These are phyloP conservation scores for Portevinia maculata DNA, from an alignment of 2,888 invertebrate genomes.

Conservation along the genomic window DNA sequence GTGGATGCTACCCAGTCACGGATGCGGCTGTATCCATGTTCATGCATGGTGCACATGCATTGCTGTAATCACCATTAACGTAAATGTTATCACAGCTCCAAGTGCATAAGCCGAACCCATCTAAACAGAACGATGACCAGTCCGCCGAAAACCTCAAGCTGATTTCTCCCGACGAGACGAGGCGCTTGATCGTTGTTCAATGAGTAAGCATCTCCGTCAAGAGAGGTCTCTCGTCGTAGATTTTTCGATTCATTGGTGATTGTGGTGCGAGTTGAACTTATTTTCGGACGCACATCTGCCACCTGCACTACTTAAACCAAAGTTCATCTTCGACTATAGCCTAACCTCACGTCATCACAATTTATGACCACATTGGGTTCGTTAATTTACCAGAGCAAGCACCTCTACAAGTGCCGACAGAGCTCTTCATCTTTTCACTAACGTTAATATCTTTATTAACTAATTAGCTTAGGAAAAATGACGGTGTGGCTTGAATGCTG, in stretches of 20 bases:
- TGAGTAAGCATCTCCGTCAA: slow-evolving; percentile 13
- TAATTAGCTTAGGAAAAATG: slow-evolving; percentile 12
- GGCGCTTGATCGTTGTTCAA: slow-evolving; percentile 25
- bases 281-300: slow-evolving; percentile 22
- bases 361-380: slow-evolving; percentile 38
- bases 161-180: slow-evolving; percentile 11
- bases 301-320: slow-evolving; percentile 49
- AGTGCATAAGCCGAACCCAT: slow-evolving; percentile 33
- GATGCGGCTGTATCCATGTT: slow-evolving; percentile 27
- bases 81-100: slow-evolving; percentile 31
- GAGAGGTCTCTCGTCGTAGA: neutral
- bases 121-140: slow-evolving; percentile 33
- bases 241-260: neutral
- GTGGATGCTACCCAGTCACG: slow-evolving; percentile 67
- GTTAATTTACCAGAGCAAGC: slow-evolving; percentile 39
- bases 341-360: slow-evolving; percentile 8
- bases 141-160: slow-evolving; percentile 33
- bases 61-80: slow-evolving; percentile 6
- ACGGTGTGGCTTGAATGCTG: slow-evolving; percentile 27
- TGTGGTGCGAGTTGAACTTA: neutral
- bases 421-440: slow-evolving; percentile 23
- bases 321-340: slow-evolving; percentile 17
- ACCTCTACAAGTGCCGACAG: slow-evolving; percentile 16
- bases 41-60: slow-evolving; percentile 16
- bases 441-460: slow-evolving; percentile 59